Evolutionary conservation across 2,888 invertebrate species (phyloP).

Genomic region (Palloptera scutellata): DNA sequence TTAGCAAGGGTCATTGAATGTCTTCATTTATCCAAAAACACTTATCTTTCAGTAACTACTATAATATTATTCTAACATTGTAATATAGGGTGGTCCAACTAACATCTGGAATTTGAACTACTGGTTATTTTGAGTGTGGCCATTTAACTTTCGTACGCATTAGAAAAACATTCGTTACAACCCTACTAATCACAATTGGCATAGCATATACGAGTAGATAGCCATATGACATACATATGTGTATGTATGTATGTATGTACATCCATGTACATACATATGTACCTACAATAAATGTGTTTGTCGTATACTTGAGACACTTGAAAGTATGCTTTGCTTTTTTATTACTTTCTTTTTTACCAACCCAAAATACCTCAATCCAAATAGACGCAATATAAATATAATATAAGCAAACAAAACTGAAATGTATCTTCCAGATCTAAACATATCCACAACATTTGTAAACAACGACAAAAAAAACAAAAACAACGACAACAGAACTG

Average conservation of each 20-base stretch:
- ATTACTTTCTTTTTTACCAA: slow-evolving; percentile 27
- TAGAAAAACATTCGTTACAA: no score
- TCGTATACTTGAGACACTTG: slow-evolving; percentile 43
- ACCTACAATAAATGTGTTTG: background rate
- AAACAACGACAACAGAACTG: slow-evolving; percentile 17
- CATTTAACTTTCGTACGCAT: no score
- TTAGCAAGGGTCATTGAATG: no score
- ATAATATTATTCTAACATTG: no score
- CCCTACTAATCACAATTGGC: no score
- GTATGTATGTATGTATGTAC: background rate
- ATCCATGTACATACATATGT: slow-evolving; percentile 15
- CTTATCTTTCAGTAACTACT: no score
- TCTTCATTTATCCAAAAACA: no score
- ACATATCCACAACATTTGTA: slow-evolving; percentile 24
- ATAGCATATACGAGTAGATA: no score
- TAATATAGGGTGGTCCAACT: no score
- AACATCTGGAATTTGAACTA: no score
- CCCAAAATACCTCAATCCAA: background rate
- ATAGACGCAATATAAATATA: background rate
- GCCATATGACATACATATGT: slow-evolving; percentile 19
- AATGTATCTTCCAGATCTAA: slow-evolving; percentile 26
- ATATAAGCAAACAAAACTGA: background rate
- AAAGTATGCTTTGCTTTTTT: slow-evolving; percentile 46
- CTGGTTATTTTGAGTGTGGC: no score
- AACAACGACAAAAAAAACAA: slow-evolving; percentile 23